These are phyloP conservation scores for Plagiodera versicolora DNA, from an alignment of 2,888 invertebrate genomes.

Conservation along the genomic window DNA sequence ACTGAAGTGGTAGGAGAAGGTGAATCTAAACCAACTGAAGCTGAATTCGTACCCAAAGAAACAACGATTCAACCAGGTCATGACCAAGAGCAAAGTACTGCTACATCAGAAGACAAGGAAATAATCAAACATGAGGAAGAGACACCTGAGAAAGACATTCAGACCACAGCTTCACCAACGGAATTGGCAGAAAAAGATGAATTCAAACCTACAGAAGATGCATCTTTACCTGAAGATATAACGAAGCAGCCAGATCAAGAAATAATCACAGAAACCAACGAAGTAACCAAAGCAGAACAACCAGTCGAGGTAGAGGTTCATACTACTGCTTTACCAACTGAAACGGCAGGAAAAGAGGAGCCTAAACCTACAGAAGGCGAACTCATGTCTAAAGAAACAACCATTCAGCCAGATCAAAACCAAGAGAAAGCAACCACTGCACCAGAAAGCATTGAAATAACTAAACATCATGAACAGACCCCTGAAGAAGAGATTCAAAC, in stretches of 20 bases:
- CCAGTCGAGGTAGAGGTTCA: background rate
- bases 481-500: no score
- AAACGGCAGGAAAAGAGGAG: background rate
- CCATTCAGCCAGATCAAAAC: no score
- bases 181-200: background rate
- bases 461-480: no score
- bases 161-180: background rate
- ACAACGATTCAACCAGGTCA: constrained; percentile 7
- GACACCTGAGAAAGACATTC: constrained; percentile 13
- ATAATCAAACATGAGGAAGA: background rate
- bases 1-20: background rate
- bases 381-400: background rate
- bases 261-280: no score
- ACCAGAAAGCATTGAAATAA: no score
- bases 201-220: background rate
- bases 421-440: no score
- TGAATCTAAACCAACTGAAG: background rate
- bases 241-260: no score
- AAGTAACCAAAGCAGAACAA: background rate
- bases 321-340: constrained; percentile 13
- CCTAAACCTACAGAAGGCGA: background rate
- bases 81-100: constrained; percentile 8
- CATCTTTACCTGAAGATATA: no score
- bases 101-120: background rate
- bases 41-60: background rate